Base-by-base conservation (phyloP, 2,113 vertebrate species). In the Phalacrocorax carbo region DNA sequence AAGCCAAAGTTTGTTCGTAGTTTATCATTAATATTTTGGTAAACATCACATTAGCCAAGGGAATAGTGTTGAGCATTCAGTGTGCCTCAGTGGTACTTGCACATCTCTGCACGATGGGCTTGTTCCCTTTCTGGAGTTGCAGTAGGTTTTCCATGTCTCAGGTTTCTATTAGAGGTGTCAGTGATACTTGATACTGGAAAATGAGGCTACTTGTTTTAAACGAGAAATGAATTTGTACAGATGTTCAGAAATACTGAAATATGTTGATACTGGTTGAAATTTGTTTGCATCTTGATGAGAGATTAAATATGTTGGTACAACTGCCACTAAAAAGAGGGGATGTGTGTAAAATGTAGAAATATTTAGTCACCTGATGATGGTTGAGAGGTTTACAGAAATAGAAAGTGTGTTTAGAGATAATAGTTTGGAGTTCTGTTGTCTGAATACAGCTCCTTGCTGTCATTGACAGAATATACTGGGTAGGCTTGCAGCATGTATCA, bases 351-450 rank as follows among this genome's bases (percentile, higher is more conserved):
- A 49, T 25, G 6, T 13, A 55, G 54, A 82, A 86, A 66, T 79
- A 58, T 30, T 95, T 96, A 38, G 42, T 93, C 19, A 57, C 54
- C 60, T 88, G 51, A 52, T 91, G 78, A 66, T 73, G 89, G 69
- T 38, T 82, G 86, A 76, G 78, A 61, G 42, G 46, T 88, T 96
- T 80, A 62, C 62, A 44, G 38, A 90, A 92, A 55, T 80, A 73
- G 42, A 36, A 89, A 76, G 65, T 32, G 36, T 55, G 52, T 88
- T 88, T 83, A 80, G 71, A 96, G 69, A 78, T 93, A 94, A 82
- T 83, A 92, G 48, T 81, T 81, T 73, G 54, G 48, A 75, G 27
- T 92, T 83, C 16, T 78, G 1, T 44, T 2, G 3, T 94, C 82
- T 88, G 34, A 89, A 38, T 89, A 30, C n/a, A 81, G 55, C 73